A percentile compares a stretch with the other conserved stretches of the same genome.
Conservation (phyloP, 64 coral and sea anemone genomes). For the Stylophora pistillata region DNA sequence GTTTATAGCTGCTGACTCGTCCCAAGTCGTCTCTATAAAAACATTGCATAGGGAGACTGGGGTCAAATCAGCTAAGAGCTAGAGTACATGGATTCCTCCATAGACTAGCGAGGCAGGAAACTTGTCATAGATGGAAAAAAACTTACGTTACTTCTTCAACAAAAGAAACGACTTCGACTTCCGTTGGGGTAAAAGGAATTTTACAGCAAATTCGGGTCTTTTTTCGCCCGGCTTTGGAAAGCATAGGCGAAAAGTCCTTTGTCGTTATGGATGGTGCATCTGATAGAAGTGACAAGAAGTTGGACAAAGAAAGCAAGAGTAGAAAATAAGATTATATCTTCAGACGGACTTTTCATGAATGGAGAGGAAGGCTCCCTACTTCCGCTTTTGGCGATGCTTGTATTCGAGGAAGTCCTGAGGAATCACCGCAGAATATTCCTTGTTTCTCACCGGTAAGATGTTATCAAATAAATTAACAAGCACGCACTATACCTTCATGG, state of each 20-base stretch:
- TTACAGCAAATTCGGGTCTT: constrained; percentile 13
- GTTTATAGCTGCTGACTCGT: too few relatives aligned
- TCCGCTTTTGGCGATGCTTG: constrained; percentile 34
- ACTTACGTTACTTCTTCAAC: constrained; percentile 54
- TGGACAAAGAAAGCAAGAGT: constrained; percentile 46
- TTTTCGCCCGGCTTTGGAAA: constrained; percentile 49
- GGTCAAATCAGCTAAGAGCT: too few relatives aligned
- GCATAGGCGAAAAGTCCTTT: constrained; percentile 37
- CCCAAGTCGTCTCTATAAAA: too few relatives aligned
- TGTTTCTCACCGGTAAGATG: constrained; percentile 67
- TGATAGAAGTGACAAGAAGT: constrained; percentile 61
- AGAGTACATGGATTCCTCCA: too few relatives aligned
- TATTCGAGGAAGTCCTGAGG: constrained; percentile 60
- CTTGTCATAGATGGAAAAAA: constrained; percentile 63
- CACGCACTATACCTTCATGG: too few relatives aligned
- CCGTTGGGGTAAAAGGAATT: constrained; percentile 58
- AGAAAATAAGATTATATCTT: constrained; percentile 17
- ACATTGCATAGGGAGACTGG: too few relatives aligned
- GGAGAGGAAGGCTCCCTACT: constrained; percentile 1
- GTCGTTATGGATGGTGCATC: constrained; percentile 69
- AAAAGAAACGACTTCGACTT: constrained; percentile 25
- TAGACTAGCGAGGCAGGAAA: constrained; percentile 45
- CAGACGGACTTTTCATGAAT: constrained; percentile 10
- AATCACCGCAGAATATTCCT: constrained; percentile 49
- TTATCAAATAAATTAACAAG: neutral